Evolutionary conservation across 92 coral and sea anemone genomes (phyloP), one percentile per base, ranked within the genome.

Genomic region (Actinostola sp.): DNA sequence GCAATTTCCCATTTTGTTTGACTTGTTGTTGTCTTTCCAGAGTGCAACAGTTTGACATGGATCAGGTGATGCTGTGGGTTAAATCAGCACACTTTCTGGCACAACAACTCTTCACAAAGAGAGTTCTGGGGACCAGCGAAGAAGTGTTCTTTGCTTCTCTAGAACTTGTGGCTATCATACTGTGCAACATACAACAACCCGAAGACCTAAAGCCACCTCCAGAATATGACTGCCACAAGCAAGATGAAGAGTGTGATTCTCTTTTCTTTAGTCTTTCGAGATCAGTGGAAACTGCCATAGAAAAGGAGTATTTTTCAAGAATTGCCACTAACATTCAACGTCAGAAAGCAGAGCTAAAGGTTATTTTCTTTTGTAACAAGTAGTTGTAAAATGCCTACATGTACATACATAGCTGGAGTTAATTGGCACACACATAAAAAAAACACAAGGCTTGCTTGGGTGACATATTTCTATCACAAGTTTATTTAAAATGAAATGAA

Each of bases 321-420:
- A 2, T 60, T n/a, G 26, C 66, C 29, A 10, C 20, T 9, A 16
- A 2, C 16, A 31, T 6, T 1, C 7, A 13, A 4, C 41, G 66
- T 1, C 66, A 60, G 66, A 60, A 60, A 36, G 41, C 11, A 11
- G 66, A 60, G 29, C 39, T 60, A 2, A 8, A 60, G 66, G 66
- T 60, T 8, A 28, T 60, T 31, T 16, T 19, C 26, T 60, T 60
- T 31, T 48, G 9, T 3, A 9, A 48, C 54, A 9, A 17, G 3
- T 9, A 60, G 5, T 60, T 6, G 29, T 1, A n/a, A n/a, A n/a
- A n/a, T n/a, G n/a, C n/a, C n/a, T n/a, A n/a, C n/a, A n/a, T n/a
- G n/a, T n/a, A n/a, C n/a, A n/a, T n/a, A n/a, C n/a, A n/a, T n/a
- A n/a, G n/a, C n/a, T n/a, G n/a, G n/a, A n/a, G n/a, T n/a, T n/a